phyloP scores from a whole-genome alignment of 2,797 vertebrate genomes.

The Tinamus major region DNA sequence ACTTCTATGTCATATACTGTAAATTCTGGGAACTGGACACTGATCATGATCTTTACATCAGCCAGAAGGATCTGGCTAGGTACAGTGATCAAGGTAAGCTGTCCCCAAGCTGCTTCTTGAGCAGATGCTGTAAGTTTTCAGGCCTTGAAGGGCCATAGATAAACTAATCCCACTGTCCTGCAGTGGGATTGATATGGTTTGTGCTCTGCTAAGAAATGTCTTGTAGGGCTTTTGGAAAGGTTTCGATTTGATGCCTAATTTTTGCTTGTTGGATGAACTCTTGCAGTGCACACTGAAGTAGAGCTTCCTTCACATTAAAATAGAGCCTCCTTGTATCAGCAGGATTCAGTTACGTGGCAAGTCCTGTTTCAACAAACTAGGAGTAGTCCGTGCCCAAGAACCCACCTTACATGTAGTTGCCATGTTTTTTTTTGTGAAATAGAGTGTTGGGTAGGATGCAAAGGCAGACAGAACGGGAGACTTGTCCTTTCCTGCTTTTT shows the following conservation, averaged over 20 bases:
- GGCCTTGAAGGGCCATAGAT: not conserved
- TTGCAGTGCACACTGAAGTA: not conserved
- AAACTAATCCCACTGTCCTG: not conserved
- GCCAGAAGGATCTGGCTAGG: constrained; percentile 93
- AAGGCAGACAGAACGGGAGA: not conserved
- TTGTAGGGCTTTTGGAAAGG: not conserved
- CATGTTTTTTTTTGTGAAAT: not conserved
- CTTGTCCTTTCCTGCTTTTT: not conserved
- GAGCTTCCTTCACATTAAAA: not conserved
- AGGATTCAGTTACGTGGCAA: not conserved
- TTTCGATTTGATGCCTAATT: not conserved
- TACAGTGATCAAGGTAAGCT: constrained; percentile 96
- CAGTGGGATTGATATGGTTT: not conserved
- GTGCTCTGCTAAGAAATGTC: not conserved
- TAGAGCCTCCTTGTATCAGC: not conserved
- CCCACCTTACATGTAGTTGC: not conserved
- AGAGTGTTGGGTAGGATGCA: not conserved
- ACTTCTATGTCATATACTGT: constrained; percentile 99
- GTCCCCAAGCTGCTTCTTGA: not conserved
- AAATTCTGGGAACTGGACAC: constrained; percentile 99
- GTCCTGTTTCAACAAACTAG: not conserved
- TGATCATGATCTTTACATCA: constrained; percentile 97
- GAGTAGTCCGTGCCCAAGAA: not conserved
- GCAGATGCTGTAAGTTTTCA: not conserved
- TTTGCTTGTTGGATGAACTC: not conserved